Evolutionary conservation across 2,888 invertebrate species (phyloP).

Genomic region (Eupelmus urozonus): DNA sequence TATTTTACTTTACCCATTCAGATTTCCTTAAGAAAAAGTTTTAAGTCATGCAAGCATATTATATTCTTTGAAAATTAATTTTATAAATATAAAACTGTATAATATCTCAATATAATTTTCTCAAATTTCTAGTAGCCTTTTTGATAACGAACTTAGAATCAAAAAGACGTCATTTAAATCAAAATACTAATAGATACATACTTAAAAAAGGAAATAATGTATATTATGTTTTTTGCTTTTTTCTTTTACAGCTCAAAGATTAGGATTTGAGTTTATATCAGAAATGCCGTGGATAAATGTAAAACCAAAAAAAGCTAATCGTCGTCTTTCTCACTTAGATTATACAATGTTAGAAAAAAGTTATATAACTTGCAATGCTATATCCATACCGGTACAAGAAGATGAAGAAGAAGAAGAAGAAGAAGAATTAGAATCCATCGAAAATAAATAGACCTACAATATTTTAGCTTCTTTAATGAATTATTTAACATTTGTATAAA

Average conservation of each 20-base stretch:
- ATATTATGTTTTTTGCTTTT: background rate
- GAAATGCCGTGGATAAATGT: slow-evolving; percentile 32
- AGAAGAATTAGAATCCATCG: too few relatives aligned
- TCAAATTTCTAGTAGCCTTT: too few relatives aligned
- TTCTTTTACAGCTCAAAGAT: slow-evolving; percentile 37
- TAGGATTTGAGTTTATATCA: slow-evolving; percentile 29
- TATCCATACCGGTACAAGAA: too few relatives aligned
- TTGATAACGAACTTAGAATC: background rate
- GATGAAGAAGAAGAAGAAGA: too few relatives aligned
- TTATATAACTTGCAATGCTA: slow-evolving; percentile 45
- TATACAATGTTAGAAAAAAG: slow-evolving; percentile 4
- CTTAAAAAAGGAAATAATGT: background rate
- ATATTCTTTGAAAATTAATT: too few relatives aligned
- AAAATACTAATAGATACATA: background rate
- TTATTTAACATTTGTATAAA: too few relatives aligned
- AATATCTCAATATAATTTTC: background rate
- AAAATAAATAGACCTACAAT: too few relatives aligned
- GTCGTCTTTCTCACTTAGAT: background rate
- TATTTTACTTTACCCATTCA: too few relatives aligned
- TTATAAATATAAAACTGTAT: too few relatives aligned
- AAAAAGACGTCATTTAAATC: background rate
- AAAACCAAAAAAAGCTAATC: background rate
- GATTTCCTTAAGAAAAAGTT: too few relatives aligned
- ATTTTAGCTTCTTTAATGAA: too few relatives aligned
- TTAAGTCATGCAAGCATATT: too few relatives aligned